phyloP scores from a whole-genome alignment of 2,113 vertebrate genomes.

The Embiotoca jacksoni region DNA sequence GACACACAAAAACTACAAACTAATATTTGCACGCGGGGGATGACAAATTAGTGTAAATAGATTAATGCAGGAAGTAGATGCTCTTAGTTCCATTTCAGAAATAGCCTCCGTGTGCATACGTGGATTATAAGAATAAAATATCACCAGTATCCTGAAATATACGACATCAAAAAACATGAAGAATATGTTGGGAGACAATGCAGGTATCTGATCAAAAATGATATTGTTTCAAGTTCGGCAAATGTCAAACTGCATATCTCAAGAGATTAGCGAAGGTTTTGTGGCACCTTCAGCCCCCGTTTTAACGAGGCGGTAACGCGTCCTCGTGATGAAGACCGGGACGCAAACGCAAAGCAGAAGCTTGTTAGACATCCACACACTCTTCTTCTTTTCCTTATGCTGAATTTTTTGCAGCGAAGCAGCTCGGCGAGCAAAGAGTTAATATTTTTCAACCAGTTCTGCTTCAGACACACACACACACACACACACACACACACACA shows the following conservation, averaged over 20 bases:
- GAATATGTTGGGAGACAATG: not conserved
- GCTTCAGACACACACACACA: slow-evolving; percentile 68
- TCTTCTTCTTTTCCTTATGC: slow-evolving; percentile 48
- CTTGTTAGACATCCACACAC: slow-evolving; percentile 53
- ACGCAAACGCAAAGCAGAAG: slow-evolving; percentile 36
- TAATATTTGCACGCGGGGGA: slow-evolving; percentile 78
- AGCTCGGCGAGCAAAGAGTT: slow-evolving; percentile 77
- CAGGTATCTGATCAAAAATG: not conserved
- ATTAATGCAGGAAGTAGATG: slow-evolving; percentile 68
- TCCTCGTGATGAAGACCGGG: slow-evolving; percentile 13
- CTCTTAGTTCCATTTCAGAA: slow-evolving; percentile 70
- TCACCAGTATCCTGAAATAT: slow-evolving; percentile 20
- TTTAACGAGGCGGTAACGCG: slow-evolving; percentile 30
- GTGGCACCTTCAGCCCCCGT: slow-evolving; percentile 10
- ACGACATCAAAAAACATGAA: not conserved
- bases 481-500: slow-evolving; percentile 30
- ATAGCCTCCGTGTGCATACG: slow-evolving; percentile 37
- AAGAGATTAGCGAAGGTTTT: slow-evolving; percentile 40
- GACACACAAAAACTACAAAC: slow-evolving; percentile 77
- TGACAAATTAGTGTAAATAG: slow-evolving; percentile 73
- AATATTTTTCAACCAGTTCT: slow-evolving; percentile 82
- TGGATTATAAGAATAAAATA: slow-evolving; percentile 52
- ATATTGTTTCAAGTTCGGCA: slow-evolving; percentile 20
- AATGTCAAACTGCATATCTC: slow-evolving; percentile 43
- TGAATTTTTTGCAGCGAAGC: slow-evolving; percentile 62